Evolutionary conservation across 2,797 vertebrate species (phyloP).

Genomic region (Sebastes nivosus): DNA sequence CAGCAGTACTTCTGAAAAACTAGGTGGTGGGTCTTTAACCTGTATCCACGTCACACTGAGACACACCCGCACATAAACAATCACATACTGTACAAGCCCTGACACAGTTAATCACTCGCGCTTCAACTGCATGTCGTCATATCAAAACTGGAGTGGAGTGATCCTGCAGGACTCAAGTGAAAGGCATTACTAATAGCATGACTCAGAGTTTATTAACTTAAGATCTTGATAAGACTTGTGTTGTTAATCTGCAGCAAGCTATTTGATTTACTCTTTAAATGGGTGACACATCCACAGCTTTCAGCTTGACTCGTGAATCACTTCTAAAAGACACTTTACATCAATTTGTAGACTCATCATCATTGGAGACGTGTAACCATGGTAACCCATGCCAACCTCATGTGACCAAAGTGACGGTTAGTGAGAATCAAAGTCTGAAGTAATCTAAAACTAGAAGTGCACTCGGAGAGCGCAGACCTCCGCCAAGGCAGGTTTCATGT

Average conservation of each 20-base stretch:
- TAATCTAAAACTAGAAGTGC: no score
- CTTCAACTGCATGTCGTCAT: neutral
- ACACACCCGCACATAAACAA: constrained; percentile 7
- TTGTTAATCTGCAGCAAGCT: neutral
- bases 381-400: no score
- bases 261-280: neutral
- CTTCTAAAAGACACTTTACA: neutral
- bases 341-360: neutral
- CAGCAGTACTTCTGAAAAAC: neutral
- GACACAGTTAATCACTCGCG: neutral
- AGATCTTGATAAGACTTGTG: neutral
- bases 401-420: no score
- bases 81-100: neutral
- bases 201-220: constrained; percentile 23
- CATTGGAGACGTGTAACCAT: no score
- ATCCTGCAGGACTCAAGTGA: neutral
- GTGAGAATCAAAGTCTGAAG: no score
- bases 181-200: neutral
- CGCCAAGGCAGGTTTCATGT: no score
- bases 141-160: neutral
- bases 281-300: neutral
- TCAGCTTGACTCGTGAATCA: neutral
- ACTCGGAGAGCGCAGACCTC: no score
- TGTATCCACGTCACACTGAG: neutral
- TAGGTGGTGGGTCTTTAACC: neutral